Evolutionary conservation across 2,113 vertebrate genomes (phyloP).

Genomic region (Megaleporinus macrocephalus): DNA sequence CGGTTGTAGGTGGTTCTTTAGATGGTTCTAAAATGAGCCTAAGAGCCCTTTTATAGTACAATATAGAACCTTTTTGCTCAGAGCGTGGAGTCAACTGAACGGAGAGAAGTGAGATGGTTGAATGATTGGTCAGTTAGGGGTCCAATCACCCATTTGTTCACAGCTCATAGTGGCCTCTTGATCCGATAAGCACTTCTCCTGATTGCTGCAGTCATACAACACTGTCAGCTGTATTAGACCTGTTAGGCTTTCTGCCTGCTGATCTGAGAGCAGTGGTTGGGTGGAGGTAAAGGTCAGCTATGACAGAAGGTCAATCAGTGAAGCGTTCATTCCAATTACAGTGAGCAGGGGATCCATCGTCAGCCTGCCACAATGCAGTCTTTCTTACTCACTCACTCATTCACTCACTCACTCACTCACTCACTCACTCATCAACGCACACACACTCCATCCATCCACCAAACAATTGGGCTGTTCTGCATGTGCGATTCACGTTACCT

Average conservation of each 20-base stretch:
- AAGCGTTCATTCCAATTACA: constrained; percentile 46
- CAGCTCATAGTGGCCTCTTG: constrained; percentile 8
- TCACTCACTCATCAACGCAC: constrained; percentile 8
- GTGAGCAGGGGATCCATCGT: constrained; percentile 32
- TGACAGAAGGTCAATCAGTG: constrained; percentile 43
- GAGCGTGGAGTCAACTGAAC: background rate
- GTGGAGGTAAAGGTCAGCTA: constrained; percentile 36
- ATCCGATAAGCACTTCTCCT: constrained; percentile 22
- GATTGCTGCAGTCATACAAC: constrained; percentile 26
- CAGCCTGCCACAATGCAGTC: constrained; percentile 11
- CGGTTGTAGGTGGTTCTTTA: too few species aligned
- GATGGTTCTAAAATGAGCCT: too few species aligned
- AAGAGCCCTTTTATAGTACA: too few species aligned
- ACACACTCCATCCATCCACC: constrained; percentile 7
- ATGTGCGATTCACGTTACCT: constrained; percentile 3
- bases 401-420: constrained; percentile 11
- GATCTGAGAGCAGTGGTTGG: constrained; percentile 13
- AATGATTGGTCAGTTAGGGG: background rate
- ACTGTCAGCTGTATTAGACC: constrained; percentile 39
- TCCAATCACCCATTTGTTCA: background rate
- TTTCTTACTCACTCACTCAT: background rate
- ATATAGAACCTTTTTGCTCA: too few species aligned
- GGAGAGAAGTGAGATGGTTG: background rate
- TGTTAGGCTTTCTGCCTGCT: constrained; percentile 29
- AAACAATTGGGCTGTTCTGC: background rate